Evolutionary conservation across 2,113 vertebrate species (phyloP).

Genomic region (Scolopax mira): DNA sequence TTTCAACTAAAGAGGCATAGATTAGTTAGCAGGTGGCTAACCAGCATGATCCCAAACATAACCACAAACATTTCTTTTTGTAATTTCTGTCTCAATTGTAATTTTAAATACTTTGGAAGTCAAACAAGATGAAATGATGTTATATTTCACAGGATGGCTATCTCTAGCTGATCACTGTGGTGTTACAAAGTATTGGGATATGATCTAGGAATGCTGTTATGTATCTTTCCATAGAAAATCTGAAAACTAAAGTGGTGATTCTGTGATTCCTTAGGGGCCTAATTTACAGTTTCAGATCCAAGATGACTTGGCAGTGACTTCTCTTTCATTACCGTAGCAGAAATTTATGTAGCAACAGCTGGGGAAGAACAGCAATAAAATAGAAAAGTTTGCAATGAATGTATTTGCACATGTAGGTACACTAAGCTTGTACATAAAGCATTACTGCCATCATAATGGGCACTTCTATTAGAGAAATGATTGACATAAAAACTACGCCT

Average conservation of each 20-base stretch:
- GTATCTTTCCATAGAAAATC: not conserved
- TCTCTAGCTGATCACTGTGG: not conserved
- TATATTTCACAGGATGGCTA: not conserved
- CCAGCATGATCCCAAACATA: conserved; percentile 31
- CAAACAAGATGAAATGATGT: not conserved
- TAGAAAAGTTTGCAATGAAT: not conserved
- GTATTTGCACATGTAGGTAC: not conserved
- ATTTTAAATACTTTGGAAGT: conserved; percentile 46
- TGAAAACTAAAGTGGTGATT: conserved; percentile 39
- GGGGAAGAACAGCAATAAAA: conserved; percentile 5
- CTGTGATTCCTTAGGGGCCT: conserved; percentile 17
- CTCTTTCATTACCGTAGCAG: not conserved
- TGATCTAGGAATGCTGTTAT: not conserved
- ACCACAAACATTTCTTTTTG: conserved; percentile 1
- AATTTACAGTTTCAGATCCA: conserved; percentile 24
- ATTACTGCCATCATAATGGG: not conserved
- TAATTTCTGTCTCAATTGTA: not conserved
- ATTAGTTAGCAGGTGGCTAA: conserved; percentile 61
- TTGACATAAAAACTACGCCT: not conserved
- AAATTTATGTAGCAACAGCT: conserved; percentile 28
- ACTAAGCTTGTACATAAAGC: not conserved
- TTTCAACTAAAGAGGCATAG: conserved; percentile 1
- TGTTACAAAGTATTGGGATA: not conserved
- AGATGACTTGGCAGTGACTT: not conserved
- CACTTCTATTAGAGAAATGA: not conserved